These are phyloP conservation scores for Cladopsammia gracilis DNA, from an alignment of 64 coral and sea anemone species.

Conservation along the genomic window DNA sequence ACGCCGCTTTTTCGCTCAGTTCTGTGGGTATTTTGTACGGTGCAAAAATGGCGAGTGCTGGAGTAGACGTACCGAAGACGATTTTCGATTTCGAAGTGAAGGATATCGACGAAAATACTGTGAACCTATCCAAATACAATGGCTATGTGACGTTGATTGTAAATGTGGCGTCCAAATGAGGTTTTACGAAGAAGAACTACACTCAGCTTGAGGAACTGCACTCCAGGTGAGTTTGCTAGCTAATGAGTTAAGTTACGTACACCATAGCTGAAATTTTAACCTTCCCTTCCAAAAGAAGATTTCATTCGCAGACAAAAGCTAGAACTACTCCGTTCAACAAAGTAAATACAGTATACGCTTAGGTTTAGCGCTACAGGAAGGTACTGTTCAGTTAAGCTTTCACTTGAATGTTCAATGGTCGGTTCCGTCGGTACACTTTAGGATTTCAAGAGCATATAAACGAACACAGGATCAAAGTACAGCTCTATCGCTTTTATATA, in stretches of 20 bases:
- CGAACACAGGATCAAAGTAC: too few species aligned
- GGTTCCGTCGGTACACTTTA: too few species aligned
- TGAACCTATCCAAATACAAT: constrained; percentile 73
- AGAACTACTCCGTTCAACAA: too few species aligned
- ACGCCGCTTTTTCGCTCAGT: constrained; percentile 6
- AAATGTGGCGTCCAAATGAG: constrained; percentile 92
- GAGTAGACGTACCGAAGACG: background rate
- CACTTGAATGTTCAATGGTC: too few species aligned
- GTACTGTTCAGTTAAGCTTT: too few species aligned
- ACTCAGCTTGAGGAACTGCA: constrained; percentile 97
- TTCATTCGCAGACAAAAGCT: too few species aligned
- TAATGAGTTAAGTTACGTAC: background rate
- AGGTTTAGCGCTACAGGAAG: too few species aligned
- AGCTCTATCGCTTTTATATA: too few species aligned
- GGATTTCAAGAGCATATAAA: too few species aligned
- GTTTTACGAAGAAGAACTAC: constrained; percentile 94
- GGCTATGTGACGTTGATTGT: constrained; percentile 89
- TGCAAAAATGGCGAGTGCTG: constrained; percentile 69
- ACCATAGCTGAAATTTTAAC: too few species aligned
- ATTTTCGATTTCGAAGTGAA: constrained; percentile 90
- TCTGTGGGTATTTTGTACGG: constrained; percentile 11
- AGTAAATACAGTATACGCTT: too few species aligned
- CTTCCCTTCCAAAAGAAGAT: too few species aligned
- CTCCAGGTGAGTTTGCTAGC: constrained; percentile 64
- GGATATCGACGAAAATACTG: constrained; percentile 81